Conservation (phyloP, 1,140 invertebrate species). For the Drosophila oshimai region DNA sequence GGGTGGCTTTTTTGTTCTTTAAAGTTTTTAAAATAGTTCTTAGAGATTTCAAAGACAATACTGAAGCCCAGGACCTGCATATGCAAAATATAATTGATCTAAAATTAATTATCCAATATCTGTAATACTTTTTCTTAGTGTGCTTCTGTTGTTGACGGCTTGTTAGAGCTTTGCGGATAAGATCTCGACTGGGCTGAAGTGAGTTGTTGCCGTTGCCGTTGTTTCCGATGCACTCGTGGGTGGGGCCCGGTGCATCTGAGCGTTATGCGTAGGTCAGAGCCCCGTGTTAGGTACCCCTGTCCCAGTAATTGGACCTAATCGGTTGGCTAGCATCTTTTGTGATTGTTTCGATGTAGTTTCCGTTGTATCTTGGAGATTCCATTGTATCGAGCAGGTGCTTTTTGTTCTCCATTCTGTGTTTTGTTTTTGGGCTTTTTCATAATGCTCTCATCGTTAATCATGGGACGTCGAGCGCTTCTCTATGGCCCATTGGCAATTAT, state of each 20-base stretch:
- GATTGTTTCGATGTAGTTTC: conserved; percentile 72
- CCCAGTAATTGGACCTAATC: conserved; percentile 66
- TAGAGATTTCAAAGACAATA: too few relatives aligned
- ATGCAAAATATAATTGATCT: too few relatives aligned
- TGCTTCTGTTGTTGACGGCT: conserved; percentile 51
- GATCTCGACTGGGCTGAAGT: conserved; percentile 58
- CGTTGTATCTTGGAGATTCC: conserved; percentile 69
- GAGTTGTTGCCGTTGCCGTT: conserved; percentile 48
- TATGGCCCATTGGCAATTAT: conserved; percentile 59
- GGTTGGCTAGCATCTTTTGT: conserved; percentile 63
- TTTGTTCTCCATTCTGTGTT: conserved; percentile 13
- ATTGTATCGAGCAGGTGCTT: conserved; percentile 49
- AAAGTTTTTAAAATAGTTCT: too few relatives aligned
- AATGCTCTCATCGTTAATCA: conserved; percentile 79
- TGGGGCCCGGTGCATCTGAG: conserved; percentile 18
- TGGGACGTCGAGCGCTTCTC: conserved; percentile 34
- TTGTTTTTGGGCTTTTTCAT: conserved; percentile 55
- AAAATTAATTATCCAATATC: not conserved
- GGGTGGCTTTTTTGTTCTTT: too few relatives aligned
- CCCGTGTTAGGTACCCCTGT: too few relatives aligned
- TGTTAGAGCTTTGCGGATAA: conserved; percentile 60
- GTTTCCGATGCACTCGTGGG: conserved; percentile 40
- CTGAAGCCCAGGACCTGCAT: too few relatives aligned
- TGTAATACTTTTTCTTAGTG: not conserved
- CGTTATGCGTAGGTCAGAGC: conserved; percentile 46